Base-by-base conservation (phyloP, 2,888 invertebrate species). In the Cryptus viduatorius region DNA sequence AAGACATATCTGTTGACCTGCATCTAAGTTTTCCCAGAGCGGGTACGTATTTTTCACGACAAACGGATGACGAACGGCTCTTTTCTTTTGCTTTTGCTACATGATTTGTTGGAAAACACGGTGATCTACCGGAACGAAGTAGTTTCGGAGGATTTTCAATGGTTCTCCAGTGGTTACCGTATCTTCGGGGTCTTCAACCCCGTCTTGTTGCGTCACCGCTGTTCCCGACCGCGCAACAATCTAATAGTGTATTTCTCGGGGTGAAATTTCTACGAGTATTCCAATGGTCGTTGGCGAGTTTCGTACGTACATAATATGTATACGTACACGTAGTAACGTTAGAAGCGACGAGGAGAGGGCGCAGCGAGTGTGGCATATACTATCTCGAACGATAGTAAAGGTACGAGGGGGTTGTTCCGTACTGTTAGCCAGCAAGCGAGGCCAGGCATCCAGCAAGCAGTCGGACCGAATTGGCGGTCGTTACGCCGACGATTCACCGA, bases 401-500 rank as follows among this genome's bases (percentile, higher is more conserved):
- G 72, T 61, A 73, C 46, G 46, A 61, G 42, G 12, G 71, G 24
- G 48, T 10, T 59, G 59, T 29, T 59, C 4, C 72, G 64, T 42
- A 59, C 24, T n/a, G 42, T 48, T 64, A 56, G 61, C 31, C 31
- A 65, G 37, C 48, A 37, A 64, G 31, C 65, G 44, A 72, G 53
- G 71, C 71, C 71, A 56, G 68, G 24, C 44, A 48, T 42, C 24
- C 46, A 4, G 10, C 24, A 29, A 48, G 73, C 61, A 75, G 48
- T 46, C 48, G 37, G 42, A 77, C 76, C 65, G 76, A 77, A 77
- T 67, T 77, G 76, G 65, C 8, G 76, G 76, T 67, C 76, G 67
- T 77, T 77, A 77, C 65, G 65, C 24, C 67, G 67, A 56, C 83
- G 75, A 83, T 79, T 73, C 75, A 67, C 53, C 78, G 29, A 16